A percentile compares a stretch with the other conserved stretches of the same genome.
Evolutionary conservation across 1,140 invertebrate species (phyloP).

Genomic region (Drosophila biarmipes): DNA sequence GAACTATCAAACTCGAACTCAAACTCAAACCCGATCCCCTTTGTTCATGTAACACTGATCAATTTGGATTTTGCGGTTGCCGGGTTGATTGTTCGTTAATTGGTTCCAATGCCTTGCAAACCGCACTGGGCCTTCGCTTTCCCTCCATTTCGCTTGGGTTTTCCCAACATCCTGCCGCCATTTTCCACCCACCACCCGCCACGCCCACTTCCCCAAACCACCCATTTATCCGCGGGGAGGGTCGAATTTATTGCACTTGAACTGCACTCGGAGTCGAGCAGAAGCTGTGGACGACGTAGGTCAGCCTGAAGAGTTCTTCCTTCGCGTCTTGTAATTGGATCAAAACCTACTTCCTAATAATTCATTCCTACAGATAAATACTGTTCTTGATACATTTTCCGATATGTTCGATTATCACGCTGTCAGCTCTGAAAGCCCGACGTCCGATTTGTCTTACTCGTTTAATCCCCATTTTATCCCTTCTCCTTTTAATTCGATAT

Average conservation of each 20-base stretch:
- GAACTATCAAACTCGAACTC: not conserved
- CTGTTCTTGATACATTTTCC: not conserved
- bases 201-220: not conserved
- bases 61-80: constrained; percentile 79
- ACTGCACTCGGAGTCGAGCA: constrained; percentile 49
- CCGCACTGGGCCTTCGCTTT: constrained; percentile 53
- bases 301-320: constrained; percentile 27
- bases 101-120: constrained; percentile 75
- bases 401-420: not conserved
- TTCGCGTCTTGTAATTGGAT: constrained; percentile 42
- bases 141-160: constrained; percentile 37
- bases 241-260: constrained; percentile 49
- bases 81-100: constrained; percentile 79
- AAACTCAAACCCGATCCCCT: not conserved
- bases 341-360: no score
- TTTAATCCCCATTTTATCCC: no score
- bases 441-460: not conserved
- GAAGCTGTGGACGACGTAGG: constrained; percentile 35
- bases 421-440: not conserved
- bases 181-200: not conserved
- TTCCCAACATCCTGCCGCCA: constrained; percentile 29
- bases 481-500: not conserved
- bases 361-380: no score
- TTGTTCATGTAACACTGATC: constrained; percentile 28
- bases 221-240: not conserved